Percentiles rank a stretch among this genome's conserved stretches.
phyloP scores from a whole-genome alignment of 1,140 invertebrate species.

The Coelopa frigida region DNA sequence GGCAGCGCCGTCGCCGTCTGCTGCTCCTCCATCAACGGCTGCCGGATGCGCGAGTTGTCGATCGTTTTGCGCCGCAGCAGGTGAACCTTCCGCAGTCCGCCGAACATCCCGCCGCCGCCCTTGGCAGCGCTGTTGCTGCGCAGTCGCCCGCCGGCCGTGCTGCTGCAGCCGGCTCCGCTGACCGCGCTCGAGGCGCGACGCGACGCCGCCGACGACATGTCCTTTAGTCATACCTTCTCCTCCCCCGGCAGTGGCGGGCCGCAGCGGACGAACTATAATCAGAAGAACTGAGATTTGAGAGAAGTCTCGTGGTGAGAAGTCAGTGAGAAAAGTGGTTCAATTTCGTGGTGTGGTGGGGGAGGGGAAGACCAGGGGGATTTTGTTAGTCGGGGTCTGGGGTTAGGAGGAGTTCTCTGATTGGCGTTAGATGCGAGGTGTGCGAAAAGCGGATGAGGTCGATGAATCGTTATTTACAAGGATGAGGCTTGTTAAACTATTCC shows the following conservation, averaged over 20 bases:
- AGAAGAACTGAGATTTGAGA: constrained; percentile 41
- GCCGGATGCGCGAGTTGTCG: constrained; percentile 33
- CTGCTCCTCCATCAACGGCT: constrained; percentile 39
- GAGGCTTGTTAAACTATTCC: too few relatives aligned
- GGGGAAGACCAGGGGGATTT: too few relatives aligned
- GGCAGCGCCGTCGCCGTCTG: not conserved
- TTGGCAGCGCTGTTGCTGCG: constrained; percentile 25
- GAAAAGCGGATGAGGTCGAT: too few relatives aligned
- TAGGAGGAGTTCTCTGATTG: too few relatives aligned
- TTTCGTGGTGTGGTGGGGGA: too few relatives aligned
- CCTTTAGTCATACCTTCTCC: constrained; percentile 46
- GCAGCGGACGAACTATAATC: constrained; percentile 45
- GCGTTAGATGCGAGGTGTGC: too few relatives aligned
- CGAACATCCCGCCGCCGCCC: constrained; percentile 7
- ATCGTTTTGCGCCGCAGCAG: constrained; percentile 30
- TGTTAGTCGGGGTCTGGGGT: too few relatives aligned
- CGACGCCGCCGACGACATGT: constrained; percentile 28
- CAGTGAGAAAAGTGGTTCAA: not conserved
- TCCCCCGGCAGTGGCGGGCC: constrained; percentile 42
- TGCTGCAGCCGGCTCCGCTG: not conserved
- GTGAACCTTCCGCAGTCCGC: constrained; percentile 28
- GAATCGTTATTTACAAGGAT: too few relatives aligned
- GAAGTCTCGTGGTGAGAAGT: constrained; percentile 1
- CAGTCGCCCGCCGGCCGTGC: not conserved
- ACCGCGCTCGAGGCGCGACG: constrained; percentile 33